Evolutionary conservation across 2,888 invertebrate species (phyloP).

Genomic region (Drosophila vallismaia): DNA sequence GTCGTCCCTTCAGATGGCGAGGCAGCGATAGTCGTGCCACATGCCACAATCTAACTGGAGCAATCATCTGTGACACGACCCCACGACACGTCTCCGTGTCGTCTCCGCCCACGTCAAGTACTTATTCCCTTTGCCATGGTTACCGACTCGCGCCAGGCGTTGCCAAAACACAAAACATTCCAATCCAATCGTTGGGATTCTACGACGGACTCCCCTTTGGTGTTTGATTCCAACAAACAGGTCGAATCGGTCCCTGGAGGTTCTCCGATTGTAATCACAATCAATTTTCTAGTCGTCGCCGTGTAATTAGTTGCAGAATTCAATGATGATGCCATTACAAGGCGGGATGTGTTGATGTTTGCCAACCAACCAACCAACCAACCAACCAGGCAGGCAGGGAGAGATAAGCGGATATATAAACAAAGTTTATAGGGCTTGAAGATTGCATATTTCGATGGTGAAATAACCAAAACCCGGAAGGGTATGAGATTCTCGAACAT

Average conservation of each 20-base stretch:
- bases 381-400: background rate
- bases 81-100: slow-evolving; percentile 30
- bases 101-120: slow-evolving; percentile 35
- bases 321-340: slow-evolving; percentile 24
- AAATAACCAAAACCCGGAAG: slow-evolving; percentile 16
- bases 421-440: background rate
- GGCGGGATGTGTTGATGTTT: slow-evolving; percentile 15
- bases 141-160: slow-evolving; percentile 40
- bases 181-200: background rate
- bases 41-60: slow-evolving; percentile 58
- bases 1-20: background rate
- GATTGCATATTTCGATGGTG: slow-evolving; percentile 30
- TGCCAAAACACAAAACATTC: slow-evolving; percentile 10
- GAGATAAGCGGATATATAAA: slow-evolving; percentile 15
- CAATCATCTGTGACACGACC: slow-evolving; percentile 58
- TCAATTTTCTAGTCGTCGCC: slow-evolving; percentile 21
- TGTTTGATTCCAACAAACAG: background rate
- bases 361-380: slow-evolving; percentile 1
- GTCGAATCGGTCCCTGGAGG: background rate
- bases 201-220: background rate
- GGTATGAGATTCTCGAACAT: slow-evolving; percentile 55
- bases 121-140: slow-evolving; percentile 54
- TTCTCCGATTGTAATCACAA: background rate
- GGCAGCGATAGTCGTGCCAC: slow-evolving; percentile 31
- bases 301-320: slow-evolving; percentile 28